Evolutionary conservation across 2,113 vertebrate genomes (phyloP).

Genomic region (Calypte anna): DNA sequence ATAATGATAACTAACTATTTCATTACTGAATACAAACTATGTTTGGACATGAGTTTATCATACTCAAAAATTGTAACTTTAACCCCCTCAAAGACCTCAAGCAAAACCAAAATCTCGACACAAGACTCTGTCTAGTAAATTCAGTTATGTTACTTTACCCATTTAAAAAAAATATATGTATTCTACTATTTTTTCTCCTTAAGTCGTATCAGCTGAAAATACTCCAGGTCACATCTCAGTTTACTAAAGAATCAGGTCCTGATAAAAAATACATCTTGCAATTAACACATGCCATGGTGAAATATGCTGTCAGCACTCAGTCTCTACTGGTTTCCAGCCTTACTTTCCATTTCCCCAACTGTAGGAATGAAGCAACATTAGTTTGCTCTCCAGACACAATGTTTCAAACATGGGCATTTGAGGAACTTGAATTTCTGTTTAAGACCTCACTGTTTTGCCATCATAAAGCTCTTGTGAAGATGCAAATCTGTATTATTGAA

Average conservation of each 20-base stretch:
- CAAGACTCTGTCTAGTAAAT: not conserved
- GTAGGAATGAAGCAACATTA: not conserved
- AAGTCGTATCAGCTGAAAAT: not conserved
- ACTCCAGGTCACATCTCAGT: not conserved
- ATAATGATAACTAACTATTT: not conserved
- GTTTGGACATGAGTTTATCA: not conserved
- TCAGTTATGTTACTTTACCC: not conserved
- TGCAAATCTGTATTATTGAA: not conserved
- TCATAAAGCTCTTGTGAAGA: not conserved
- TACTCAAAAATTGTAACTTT: not conserved
- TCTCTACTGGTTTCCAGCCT: fast-evolving
- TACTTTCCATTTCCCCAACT: not conserved
- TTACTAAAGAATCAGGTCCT: not conserved
- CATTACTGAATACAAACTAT: not conserved
- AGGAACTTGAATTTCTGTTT: not conserved
- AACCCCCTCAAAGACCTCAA: not conserved
- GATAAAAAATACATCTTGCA: not conserved
- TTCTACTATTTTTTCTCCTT: not conserved
- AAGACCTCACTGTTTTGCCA: not conserved
- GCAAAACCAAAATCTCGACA: not conserved
- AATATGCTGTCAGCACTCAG: not conserved
- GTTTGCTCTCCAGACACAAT: not conserved
- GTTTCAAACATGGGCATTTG: not conserved
- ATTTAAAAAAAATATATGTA: not conserved
- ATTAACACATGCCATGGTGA: not conserved